Conservation (phyloP, 2,797 vertebrate species). For the Oreochromis grahami region DNA sequence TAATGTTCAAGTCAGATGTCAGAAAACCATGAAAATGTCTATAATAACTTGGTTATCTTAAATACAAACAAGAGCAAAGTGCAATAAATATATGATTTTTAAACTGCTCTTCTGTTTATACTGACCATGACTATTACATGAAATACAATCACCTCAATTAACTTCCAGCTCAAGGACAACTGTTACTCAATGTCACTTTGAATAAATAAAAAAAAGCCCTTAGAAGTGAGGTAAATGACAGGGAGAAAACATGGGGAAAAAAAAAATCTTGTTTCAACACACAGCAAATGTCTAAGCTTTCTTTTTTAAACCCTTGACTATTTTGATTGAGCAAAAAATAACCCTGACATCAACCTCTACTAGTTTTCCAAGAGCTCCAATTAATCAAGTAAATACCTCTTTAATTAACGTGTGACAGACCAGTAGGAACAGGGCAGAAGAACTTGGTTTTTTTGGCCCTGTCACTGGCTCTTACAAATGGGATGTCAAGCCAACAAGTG, state of each 20-base stretch:
- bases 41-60: background rate
- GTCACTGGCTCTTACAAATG: slow-evolving; percentile 35
- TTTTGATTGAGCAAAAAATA: slow-evolving; percentile 32
- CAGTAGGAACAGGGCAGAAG: background rate
- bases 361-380: slow-evolving; percentile 37
- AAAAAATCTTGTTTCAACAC: slow-evolving; percentile 8
- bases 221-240: slow-evolving; percentile 19
- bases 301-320: slow-evolving; percentile 45
- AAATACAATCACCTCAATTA: slow-evolving; percentile 32
- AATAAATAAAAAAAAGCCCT: slow-evolving; percentile 34
- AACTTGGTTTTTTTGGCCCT: slow-evolving; percentile 5
- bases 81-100: background rate
- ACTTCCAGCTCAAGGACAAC: slow-evolving; percentile 28
- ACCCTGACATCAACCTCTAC: slow-evolving; percentile 6
- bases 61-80: background rate
- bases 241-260: background rate
- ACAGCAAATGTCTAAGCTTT: background rate
- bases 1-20: background rate
- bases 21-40: background rate
- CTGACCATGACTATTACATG: slow-evolving; percentile 6
- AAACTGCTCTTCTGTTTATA: background rate
- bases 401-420: slow-evolving; percentile 46
- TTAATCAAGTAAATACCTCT: slow-evolving; percentile 58
- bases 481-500: slow-evolving; percentile 36
- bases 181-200: slow-evolving; percentile 42